Evolutionary conservation across 1,140 invertebrate species (phyloP), one percentile per base, ranked within the genome.

Genomic region (Bombus pascuorum): DNA sequence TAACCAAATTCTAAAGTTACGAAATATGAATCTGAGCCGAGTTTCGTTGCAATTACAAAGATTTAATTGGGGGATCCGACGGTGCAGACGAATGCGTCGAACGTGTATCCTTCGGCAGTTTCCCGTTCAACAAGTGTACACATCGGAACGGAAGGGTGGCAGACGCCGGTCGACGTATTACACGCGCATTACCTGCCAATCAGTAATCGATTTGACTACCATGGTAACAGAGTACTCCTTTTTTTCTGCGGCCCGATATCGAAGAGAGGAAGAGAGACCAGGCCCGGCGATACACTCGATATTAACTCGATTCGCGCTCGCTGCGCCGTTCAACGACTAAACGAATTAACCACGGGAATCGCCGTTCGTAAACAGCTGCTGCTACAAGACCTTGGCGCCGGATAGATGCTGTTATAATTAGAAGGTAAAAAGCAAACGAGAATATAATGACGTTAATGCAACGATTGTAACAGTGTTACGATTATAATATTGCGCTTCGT

Each of bases 141-240:
- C 70, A 59, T 59, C 66, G 79, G 15, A 62, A 83, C 65, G 72
- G 82, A 89, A 82, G 82, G 70, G 86, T 66, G 80, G 68, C 68
- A 62, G 53, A 22, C 81, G 44, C 73, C 76, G 66, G 72, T 90
- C 83, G 88, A 90, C 75, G 89, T 72, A 90, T 90, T 90, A 90
- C 86, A 90, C 86, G 83, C 86, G 88, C 86, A 90, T 90, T 90
- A 90, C 86, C 89, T 90, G 89, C 86, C 89, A 90, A 89, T 90
- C 89, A 81, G 89, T 88, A 90, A 90, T 90, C 89, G 89, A 90
- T 90, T 90, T 86, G 86, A 88, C 89, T 90, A 44, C 89, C 89
- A 90, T 90, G 89, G 89, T 83, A 90, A 90, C 88, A 88, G 71
- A 81, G n/a, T 81, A 85, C 82, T 72, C 75, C 73, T 87, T 87